These are phyloP conservation scores for Mongoloraphidia duomilia DNA, from an alignment of 2,888 invertebrate genomes.

Conservation along the genomic window DNA sequence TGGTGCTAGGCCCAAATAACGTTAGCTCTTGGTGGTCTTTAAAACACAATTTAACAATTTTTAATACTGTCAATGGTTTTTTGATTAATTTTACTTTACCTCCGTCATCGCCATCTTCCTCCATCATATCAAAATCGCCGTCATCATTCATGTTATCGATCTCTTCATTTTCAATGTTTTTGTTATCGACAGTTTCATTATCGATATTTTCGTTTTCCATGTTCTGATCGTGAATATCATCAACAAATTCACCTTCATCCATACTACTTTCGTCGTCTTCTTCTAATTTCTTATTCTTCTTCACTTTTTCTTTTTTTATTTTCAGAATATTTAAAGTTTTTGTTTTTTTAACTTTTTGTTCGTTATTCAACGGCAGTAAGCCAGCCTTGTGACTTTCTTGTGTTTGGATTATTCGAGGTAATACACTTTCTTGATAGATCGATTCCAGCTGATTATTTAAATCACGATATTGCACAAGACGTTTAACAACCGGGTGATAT, in stretches of 20 bases:
- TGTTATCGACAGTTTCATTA: conserved; percentile 11
- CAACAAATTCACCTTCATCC: conserved; percentile 16
- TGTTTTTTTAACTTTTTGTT: conserved; percentile 7
- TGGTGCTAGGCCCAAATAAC: no score
- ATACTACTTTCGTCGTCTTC: conserved; percentile 23
- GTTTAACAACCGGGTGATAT: conserved; percentile 80
- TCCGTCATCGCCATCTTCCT: conserved; percentile 23
- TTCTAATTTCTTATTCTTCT: conserved; percentile 31
- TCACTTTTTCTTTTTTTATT: conserved; percentile 17
- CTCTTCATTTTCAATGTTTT: conserved; percentile 6
- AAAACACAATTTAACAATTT: no score
- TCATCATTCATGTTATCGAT: conserved; percentile 8
- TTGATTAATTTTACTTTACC: conserved; percentile 15
- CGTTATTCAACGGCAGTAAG: conserved; percentile 4
- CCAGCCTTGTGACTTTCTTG: conserved; percentile 29
- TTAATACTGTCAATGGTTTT: no score
- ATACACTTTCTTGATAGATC: conserved; percentile 49
- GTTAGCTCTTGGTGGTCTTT: no score
- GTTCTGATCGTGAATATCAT: conserved; percentile 10
- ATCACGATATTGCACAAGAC: conserved; percentile 66
- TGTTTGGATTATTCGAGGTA: conserved; percentile 51
- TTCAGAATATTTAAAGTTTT: conserved; percentile 7
- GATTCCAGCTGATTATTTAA: conserved; percentile 59
- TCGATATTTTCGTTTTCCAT: conserved; percentile 15
- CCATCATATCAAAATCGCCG: conserved; percentile 11